Conservation (phyloP, 2,113 vertebrate genomes). For the Catharus bicknelli region DNA sequence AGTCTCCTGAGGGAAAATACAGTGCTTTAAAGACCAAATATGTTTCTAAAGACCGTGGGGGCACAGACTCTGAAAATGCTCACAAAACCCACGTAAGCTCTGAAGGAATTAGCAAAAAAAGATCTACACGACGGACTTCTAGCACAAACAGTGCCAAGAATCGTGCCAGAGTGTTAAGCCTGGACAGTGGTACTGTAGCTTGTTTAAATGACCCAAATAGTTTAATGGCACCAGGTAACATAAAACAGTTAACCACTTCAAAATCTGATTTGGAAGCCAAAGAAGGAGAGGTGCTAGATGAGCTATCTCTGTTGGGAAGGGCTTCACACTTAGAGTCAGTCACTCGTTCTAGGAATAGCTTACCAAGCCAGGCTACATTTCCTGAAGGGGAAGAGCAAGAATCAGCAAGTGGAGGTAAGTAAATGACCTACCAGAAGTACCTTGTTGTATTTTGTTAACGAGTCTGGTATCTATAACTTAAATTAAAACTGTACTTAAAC, state of each 20-base stretch:
- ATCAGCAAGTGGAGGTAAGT: constrained; percentile 85
- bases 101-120: constrained; percentile 78
- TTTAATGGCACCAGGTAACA: constrained; percentile 85
- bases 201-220: constrained; percentile 90
- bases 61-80: constrained; percentile 65
- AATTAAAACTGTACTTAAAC: not conserved
- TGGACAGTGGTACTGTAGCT: constrained; percentile 95
- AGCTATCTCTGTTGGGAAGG: constrained; percentile 91
- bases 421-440: not conserved
- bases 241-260: constrained; percentile 93
- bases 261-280: constrained; percentile 99
- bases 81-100: constrained; percentile 72
- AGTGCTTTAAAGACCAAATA: constrained; percentile 86
- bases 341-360: constrained; percentile 95
- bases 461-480: not conserved
- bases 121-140: constrained; percentile 84
- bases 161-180: constrained; percentile 90
- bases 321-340: constrained; percentile 98
- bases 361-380: constrained; percentile 90
- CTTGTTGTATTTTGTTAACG: not conserved
- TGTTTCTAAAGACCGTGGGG: constrained; percentile 67
- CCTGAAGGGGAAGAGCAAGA: constrained; percentile 87
- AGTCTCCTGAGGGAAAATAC: constrained; percentile 88
- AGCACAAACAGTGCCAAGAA: constrained; percentile 89
- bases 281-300: constrained; percentile 98